Conservation (phyloP, 2,888 invertebrate species). For the Trachelus troglodyta region DNA sequence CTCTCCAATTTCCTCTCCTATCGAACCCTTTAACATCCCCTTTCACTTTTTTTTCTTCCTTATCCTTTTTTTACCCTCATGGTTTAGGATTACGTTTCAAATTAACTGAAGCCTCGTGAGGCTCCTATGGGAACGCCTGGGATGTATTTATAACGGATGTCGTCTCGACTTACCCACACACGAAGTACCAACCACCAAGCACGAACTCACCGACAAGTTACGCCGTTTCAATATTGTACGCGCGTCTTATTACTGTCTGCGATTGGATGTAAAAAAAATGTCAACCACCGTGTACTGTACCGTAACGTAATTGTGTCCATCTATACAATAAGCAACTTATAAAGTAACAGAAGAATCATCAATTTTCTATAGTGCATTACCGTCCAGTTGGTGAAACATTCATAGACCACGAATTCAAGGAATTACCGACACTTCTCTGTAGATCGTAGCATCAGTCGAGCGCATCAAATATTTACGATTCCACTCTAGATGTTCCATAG, state of each 20-base stretch:
- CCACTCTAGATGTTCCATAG: background rate
- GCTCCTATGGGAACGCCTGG: slow-evolving; percentile 5
- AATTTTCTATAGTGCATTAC: background rate
- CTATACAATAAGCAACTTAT: background rate
- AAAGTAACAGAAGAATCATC: background rate
- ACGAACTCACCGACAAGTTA: background rate
- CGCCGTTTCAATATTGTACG: background rate
- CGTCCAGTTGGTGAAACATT: background rate
- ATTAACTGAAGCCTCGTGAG: slow-evolving; percentile 16
- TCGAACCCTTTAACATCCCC: background rate
- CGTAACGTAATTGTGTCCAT: background rate
- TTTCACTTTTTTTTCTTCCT: background rate
- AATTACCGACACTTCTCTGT: background rate
- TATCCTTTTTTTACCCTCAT: background rate
- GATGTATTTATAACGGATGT: slow-evolving; percentile 11
- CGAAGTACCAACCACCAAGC: background rate
- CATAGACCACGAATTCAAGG: background rate
- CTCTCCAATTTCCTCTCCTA: background rate
- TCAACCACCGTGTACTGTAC: background rate
- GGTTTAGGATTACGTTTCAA: slow-evolving; percentile 19
- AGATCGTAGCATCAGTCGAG: background rate
- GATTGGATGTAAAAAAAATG: background rate
- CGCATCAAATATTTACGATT: background rate
- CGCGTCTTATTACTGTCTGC: background rate
- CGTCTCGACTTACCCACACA: slow-evolving; percentile 12